These are phyloP conservation scores for Bombus pascuorum DNA, from an alignment of 1,140 invertebrate genomes.

Conservation along the genomic window DNA sequence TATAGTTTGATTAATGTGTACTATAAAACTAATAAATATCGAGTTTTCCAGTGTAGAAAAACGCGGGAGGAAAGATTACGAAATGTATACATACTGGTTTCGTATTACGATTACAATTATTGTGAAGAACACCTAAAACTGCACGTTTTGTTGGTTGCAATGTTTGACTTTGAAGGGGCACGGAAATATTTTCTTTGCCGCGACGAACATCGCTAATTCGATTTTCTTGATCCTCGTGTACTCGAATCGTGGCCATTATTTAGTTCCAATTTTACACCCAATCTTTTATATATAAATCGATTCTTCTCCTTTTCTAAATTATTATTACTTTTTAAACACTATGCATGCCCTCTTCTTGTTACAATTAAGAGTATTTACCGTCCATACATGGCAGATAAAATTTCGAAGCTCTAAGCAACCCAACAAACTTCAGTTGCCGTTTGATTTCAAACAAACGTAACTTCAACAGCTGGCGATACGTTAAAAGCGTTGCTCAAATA, in stretches of 20 bases:
- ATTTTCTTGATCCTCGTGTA: conserved; percentile 88
- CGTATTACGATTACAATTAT: conserved; percentile 74
- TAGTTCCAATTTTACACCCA: conserved; percentile 39
- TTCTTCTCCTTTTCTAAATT: conserved; percentile 32
- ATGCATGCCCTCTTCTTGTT: conserved; percentile 57
- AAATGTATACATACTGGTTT: conserved; percentile 78
- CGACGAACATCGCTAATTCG: conserved; percentile 69
- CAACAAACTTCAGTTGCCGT: conserved; percentile 71
- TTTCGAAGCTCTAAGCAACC: conserved; percentile 48
- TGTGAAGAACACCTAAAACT: conserved; percentile 82
- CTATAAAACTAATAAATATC: not conserved
- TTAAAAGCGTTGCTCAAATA: conserved; percentile 68
- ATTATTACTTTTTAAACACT: conserved; percentile 54
- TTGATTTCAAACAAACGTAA: conserved; percentile 75
- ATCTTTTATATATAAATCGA: conserved; percentile 28
- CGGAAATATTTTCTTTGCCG: conserved; percentile 79
- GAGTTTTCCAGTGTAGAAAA: not conserved
- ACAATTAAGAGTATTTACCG: conserved; percentile 43
- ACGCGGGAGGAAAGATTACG: conserved; percentile 1
- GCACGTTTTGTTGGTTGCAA: conserved; percentile 83
- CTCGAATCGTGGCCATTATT: conserved; percentile 85
- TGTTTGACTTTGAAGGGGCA: conserved; percentile 73
- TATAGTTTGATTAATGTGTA: not conserved
- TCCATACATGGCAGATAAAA: conserved; percentile 58
- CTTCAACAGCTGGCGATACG: conserved; percentile 75